phyloP scores from a whole-genome alignment of 2,113 vertebrate genomes.

The Zosterops japonicus region DNA sequence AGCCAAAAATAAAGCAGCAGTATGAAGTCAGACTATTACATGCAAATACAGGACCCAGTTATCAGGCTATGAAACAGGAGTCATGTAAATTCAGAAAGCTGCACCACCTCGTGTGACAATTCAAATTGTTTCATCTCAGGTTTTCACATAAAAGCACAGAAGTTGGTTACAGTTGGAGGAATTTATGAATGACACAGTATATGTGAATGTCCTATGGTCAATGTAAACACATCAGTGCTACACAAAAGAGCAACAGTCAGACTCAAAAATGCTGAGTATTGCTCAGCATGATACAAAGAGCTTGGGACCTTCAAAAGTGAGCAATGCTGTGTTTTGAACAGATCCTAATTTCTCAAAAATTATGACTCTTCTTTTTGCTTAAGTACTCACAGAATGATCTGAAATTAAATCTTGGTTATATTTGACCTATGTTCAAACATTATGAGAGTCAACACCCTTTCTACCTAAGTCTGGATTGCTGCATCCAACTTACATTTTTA shows the following conservation, averaged over 20 bases:
- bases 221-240: neutral
- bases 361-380: neutral
- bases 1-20: constrained; percentile 59
- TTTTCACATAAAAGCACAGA: neutral
- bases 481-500: neutral
- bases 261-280: neutral
- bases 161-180: neutral
- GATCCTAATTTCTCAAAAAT: neutral
- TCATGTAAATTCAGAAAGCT: neutral
- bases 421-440: neutral
- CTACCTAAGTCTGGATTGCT: neutral
- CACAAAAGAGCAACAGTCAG: neutral
- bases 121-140: neutral
- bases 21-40: constrained; percentile 58
- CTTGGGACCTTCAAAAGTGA: neutral
- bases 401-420: neutral
- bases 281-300: neutral
- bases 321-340: neutral
- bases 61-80: neutral
- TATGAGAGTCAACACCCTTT: neutral
- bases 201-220: neutral
- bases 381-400: neutral
- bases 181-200: neutral
- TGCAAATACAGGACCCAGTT: constrained; percentile 34
- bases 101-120: neutral